Evolutionary conservation across 2,797 vertebrate species (phyloP), one percentile per base, ranked within the genome.

Genomic region (Alcedo quadribrachys): DNA sequence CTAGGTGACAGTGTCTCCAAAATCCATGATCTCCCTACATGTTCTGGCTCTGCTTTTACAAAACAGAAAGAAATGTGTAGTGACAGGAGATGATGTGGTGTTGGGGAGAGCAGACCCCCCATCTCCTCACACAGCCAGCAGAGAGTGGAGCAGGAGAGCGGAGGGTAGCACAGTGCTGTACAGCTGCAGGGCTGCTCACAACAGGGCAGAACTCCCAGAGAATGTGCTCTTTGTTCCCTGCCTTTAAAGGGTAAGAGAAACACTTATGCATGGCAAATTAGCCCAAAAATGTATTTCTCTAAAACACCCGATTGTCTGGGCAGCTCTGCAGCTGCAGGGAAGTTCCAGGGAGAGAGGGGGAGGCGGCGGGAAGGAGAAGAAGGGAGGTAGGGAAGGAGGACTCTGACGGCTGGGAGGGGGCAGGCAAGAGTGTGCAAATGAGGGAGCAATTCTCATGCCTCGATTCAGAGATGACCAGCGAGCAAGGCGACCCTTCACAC

Each of bases 181-280:
- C 98, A 98, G 98, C 98, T 98, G 98, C 97, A 96, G 96, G 96
- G 95, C 93, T 94, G 95, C 96, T 97, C 95, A 96, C 97, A 97
- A 98, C 97, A 96, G 96, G 97, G 97, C 97, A 95, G 96, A 96
- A 96, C 24, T 79, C 87, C 77, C 57, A 33, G 96, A 98, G 97
- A 98, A 98, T 98, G 97, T 94, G 82, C 95, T 97, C 98, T 98
- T 98, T 98, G 98, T 98, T 98, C 96, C 94, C 93, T 32, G 96
- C 95, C 97, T 98, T 98, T 97, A 98, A 98, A 98, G 97, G 97
- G 97, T 97, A 98, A 97, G 98, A 98, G 97, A 98, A 97, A 98
- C 97, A 98, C 98, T 98, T 98, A 97, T 97, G 97, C 98, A 98
- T 98, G 97, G 97, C 97, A 98, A 98, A 98, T 98, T 98, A 98